Conservation (phyloP, 2,888 invertebrate species). For the Parthenolecanium corni region DNA sequence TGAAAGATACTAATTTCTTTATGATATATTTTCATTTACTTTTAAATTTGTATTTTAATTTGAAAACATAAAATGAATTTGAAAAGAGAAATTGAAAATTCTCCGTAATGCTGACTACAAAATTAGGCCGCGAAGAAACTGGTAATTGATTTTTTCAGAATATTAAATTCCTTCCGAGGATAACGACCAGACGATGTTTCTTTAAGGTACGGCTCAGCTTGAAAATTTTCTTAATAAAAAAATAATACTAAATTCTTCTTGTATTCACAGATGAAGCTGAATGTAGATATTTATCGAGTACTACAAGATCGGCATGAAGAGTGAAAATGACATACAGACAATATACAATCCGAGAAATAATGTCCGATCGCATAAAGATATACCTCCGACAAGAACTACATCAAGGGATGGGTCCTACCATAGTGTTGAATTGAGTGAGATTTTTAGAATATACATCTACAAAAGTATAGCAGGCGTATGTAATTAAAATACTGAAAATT, state of each 20-base stretch:
- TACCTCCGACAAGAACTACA: slow-evolving; percentile 7
- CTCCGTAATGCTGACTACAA: too few species aligned
- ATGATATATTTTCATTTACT: neutral
- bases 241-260: slow-evolving; percentile 52
- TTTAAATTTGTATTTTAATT: neutral
- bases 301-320: slow-evolving; percentile 43
- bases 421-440: slow-evolving; percentile 24
- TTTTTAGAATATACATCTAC: neutral
- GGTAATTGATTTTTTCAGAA: too few species aligned
- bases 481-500: neutral
- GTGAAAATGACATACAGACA: slow-evolving; percentile 31
- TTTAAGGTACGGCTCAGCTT: neutral
- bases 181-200: too few species aligned
- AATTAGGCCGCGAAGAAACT: too few species aligned
- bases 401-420: slow-evolving; percentile 26
- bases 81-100: too few species aligned
- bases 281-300: slow-evolving; percentile 58
- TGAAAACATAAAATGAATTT: neutral
- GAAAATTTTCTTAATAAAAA: too few species aligned
- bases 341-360: slow-evolving; percentile 30
- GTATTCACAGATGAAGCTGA: slow-evolving; percentile 43
- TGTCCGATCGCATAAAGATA: slow-evolving; percentile 7
- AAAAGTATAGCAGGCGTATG: neutral
- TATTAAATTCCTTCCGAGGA: too few species aligned
- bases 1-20: neutral